Percentiles rank a stretch among this genome's conserved stretches.
Evolutionary conservation across 2,797 vertebrate genomes (phyloP).

Genomic region (Peromyscus melanophrys): DNA sequence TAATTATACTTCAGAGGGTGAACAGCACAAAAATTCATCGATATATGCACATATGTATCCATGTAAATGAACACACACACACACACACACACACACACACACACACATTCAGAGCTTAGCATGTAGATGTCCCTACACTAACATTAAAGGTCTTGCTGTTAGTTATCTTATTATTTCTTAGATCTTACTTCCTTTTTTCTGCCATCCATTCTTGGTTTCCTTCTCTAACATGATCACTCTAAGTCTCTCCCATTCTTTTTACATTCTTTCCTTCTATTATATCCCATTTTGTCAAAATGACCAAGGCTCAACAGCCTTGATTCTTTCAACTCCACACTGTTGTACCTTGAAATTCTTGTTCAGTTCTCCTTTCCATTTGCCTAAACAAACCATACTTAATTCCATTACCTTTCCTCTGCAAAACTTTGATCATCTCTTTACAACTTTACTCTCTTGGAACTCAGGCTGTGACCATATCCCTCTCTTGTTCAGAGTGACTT

Average conservation of each 20-base stretch:
- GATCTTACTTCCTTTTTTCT: not conserved
- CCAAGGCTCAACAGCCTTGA: not conserved
- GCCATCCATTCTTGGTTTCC: not conserved
- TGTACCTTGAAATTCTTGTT: not conserved
- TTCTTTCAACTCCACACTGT: not conserved
- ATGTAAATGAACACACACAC: rapidly evolving
- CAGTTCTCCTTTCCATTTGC: not conserved
- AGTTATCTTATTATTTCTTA: not conserved
- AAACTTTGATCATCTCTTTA: not conserved
- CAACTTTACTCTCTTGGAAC: not conserved
- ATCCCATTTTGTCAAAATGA: not conserved
- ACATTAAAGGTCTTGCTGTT: not conserved
- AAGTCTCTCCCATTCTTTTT: slow-evolving; percentile 3
- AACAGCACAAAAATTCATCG: not conserved
- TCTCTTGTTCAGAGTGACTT: not conserved
- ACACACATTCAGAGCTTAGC: not conserved
- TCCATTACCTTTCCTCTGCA: not conserved
- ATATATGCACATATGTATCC: not conserved
- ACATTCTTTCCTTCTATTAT: not conserved
- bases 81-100: rapidly evolving
- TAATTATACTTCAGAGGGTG: not conserved
- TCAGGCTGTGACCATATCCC: not conserved
- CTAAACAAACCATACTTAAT: not conserved
- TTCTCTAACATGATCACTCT: not conserved
- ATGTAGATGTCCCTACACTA: not conserved